Evolutionary conservation across 1,140 invertebrate species (phyloP), one percentile per base, ranked within the genome.

Genomic region (Trichomalopsis sarcophagae): DNA sequence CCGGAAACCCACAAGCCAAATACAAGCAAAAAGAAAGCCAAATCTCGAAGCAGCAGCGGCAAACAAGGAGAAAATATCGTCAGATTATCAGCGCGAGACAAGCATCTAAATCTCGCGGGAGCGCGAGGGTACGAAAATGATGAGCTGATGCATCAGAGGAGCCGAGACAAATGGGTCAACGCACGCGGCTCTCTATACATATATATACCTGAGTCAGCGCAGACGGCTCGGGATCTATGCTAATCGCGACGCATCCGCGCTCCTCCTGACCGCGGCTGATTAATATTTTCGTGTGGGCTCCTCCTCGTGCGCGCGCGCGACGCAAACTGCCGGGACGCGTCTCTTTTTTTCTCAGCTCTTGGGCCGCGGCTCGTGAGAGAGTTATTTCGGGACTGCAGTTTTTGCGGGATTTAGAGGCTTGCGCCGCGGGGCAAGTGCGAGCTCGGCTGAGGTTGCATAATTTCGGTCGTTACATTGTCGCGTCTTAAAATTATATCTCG

Each of bases 111-210:
- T 83, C 75, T 47, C 10, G 75, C 36, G 9, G 13, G 30, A 5
- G 75, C 36, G 9, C 21, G 47, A 23, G 21, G 30, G 47, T 74
- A 84, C 55, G 81, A 85, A 86, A 86, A 87, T 84, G 84, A 81
- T 55, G 81, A 87, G 84, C 82, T 76, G 81, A 66, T 71, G 47
- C 50, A 82, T 74, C 47, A 21, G 40, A 30, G 50, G 47, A 66
- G 71, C 82, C 80, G 78, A 86, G 86, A 87, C 75, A 87, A 88
- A 86, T 87, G 84, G 84, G 85, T 87, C 86, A 87, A 79, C 83
- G 82, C 69, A 86, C 86, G 66, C 23, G 36, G 36, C 21, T n/a
- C 9, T 55, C 3, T 55, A 21, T 55, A 55, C n/a, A 21, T 0
- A 5, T 7, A 17, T 50, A 13, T 21, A 62, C 55, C 55, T 62